Conservation (phyloP, 1,140 invertebrate species). For the Procambarus virginalis region DNA sequence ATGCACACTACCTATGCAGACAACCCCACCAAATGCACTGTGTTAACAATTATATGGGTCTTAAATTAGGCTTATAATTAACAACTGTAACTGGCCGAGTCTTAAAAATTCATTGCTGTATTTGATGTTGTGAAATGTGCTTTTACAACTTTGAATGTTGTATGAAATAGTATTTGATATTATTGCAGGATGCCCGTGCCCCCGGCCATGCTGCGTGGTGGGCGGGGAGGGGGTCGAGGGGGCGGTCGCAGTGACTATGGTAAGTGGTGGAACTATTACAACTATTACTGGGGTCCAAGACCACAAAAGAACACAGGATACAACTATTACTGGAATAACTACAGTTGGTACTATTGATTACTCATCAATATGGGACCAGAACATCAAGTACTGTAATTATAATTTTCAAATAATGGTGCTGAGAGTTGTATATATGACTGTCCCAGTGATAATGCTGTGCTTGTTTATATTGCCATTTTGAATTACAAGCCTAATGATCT, state of each 20-base stretch:
- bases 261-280: slow-evolving; percentile 78
- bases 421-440: slow-evolving; percentile 56
- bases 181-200: slow-evolving; percentile 69
- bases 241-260: slow-evolving; percentile 90
- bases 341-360: slow-evolving; percentile 70
- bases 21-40: no score
- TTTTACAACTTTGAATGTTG: not conserved
- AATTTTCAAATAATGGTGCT: slow-evolving; percentile 60
- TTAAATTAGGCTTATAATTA: no score
- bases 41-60: no score
- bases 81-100: no score
- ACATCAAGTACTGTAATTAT: slow-evolving; percentile 55
- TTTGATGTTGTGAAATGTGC: no score
- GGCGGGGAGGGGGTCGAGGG: slow-evolving; percentile 76
- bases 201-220: slow-evolving; percentile 69
- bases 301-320: slow-evolving; percentile 68
- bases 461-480: slow-evolving; percentile 57
- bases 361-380: slow-evolving; percentile 56
- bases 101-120: no score
- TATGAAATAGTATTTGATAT: not conserved
- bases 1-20: no score
- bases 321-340: slow-evolving; percentile 71
- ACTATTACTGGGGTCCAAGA: slow-evolving; percentile 67
- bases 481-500: slow-evolving; percentile 63
- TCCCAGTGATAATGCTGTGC: slow-evolving; percentile 48